Base-by-base conservation (phyloP, 2,797 vertebrate species). In the Ciconia nigra region DNA sequence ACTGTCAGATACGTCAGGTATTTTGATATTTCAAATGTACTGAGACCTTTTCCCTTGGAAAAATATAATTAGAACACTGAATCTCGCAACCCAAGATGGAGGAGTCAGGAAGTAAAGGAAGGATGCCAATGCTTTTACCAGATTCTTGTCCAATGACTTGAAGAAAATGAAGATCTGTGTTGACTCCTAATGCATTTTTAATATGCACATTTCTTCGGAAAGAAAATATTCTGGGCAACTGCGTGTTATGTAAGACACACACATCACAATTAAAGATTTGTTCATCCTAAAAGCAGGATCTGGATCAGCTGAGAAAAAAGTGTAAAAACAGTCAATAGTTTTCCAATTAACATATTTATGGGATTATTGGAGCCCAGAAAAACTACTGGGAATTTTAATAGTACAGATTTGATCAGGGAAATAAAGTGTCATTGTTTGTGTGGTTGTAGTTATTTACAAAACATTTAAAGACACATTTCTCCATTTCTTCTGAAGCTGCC, bases 291-390 rank as follows among this genome's bases (percentile, higher is more conserved):
- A 84, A 87, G 33, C 31, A 95, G 61, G 74, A 59, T 47, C 39
- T 72, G 41, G 13, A 78, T 31, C 49, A 86, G 31, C 15, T 78
- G 66, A 77, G 71, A 87, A 89, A 83, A 61, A 72, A 86, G 67
- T 81, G 62, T 54, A 39, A 82, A 87, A 85, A 81, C 12, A 65
- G 78, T 85, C 59, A 94, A 87, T 72, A 83, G 35, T 57, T 87
- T 69, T 57, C 46, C 73, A 86, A 83, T 89, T 87, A 96, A 78
- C 61, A 80, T 96, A 71, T 87, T 93, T 96, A 85, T 66, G 52
- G 49, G 22, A 65, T 51, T 61, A 49, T 44, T 63, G 44, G 16
- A 85, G 51, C 51, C 70, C 31, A 71, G 76, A 65, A 80, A 84
- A 77, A 51, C 44, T 57, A 33, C 31, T 28, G 57, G 33, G 52